Evolutionary conservation across 2,797 vertebrate species (phyloP).

Genomic region (Limnodromus scolopaceus): DNA sequence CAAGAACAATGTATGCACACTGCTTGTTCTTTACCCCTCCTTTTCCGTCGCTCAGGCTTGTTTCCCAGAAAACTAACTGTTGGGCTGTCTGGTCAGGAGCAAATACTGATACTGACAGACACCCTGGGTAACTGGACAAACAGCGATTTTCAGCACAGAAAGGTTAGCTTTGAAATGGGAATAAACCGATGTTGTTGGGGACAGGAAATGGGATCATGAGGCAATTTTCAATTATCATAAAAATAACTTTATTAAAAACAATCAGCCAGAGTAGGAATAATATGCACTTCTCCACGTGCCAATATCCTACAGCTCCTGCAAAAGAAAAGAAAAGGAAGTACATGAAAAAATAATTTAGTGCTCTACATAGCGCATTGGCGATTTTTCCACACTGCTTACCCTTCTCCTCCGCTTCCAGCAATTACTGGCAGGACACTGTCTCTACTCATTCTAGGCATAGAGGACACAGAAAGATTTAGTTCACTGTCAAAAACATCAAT

Average conservation of each 20-base stretch:
- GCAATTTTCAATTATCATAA: not conserved
- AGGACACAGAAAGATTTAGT: conserved; percentile 55
- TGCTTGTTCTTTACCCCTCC: not conserved
- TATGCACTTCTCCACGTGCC: not conserved
- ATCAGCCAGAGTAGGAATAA: not conserved
- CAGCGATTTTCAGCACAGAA: not conserved
- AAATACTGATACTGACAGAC: not conserved
- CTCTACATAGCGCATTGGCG: fast-evolving
- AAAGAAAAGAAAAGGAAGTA: conserved; percentile 40
- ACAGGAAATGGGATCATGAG: not conserved
- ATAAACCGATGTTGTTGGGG: not conserved
- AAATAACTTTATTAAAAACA: conserved; percentile 28
- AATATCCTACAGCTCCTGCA: conserved; percentile 27
- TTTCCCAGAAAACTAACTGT: not conserved
- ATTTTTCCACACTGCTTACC: conserved; percentile 52
- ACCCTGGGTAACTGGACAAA: not conserved
- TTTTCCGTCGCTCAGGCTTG: not conserved
- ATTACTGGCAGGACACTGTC: not conserved
- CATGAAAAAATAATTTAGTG: not conserved
- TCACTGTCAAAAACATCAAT: not conserved
- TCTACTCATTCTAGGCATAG: conserved; percentile 41
- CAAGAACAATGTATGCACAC: not conserved
- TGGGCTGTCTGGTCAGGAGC: not conserved
- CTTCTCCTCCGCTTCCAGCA: conserved; percentile 15
- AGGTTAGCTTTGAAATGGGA: not conserved